phyloP scores from a whole-genome alignment of 2,113 vertebrate genomes.

The Synodontis membranacea region DNA sequence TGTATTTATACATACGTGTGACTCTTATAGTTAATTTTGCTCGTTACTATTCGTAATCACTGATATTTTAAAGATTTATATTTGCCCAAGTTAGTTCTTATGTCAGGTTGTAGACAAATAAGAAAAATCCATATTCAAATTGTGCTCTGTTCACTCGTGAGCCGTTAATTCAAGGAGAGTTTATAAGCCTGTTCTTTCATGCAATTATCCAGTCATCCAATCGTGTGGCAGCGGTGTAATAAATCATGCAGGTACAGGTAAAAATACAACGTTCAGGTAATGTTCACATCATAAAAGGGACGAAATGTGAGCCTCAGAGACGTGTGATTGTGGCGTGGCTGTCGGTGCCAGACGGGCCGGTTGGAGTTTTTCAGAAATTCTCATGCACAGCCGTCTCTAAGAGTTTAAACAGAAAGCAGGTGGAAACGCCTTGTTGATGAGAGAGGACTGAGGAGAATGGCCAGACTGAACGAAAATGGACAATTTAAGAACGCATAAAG shows the following conservation, averaged over 20 bases:
- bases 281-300: not conserved
- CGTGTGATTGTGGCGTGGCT: not conserved
- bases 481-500: not conserved
- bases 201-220: not conserved
- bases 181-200: not conserved
- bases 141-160: not conserved
- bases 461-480: not conserved
- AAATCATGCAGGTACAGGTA: not conserved
- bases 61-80: not conserved
- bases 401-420: not conserved
- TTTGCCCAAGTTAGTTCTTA: not conserved
- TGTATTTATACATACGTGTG: slow-evolving; percentile 13
- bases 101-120: not conserved
- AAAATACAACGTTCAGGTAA: not conserved
- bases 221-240: not conserved
- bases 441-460: not conserved
- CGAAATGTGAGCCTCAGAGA: not conserved
- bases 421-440: not conserved
- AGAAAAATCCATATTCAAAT: not conserved
- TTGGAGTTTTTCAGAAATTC: not conserved
- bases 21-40: not conserved
- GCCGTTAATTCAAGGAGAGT: not conserved
- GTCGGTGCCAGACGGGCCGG: not conserved
- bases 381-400: not conserved
- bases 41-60: not conserved